phyloP scores from a whole-genome alignment of 2,113 vertebrate genomes.

The Perca flavescens region DNA sequence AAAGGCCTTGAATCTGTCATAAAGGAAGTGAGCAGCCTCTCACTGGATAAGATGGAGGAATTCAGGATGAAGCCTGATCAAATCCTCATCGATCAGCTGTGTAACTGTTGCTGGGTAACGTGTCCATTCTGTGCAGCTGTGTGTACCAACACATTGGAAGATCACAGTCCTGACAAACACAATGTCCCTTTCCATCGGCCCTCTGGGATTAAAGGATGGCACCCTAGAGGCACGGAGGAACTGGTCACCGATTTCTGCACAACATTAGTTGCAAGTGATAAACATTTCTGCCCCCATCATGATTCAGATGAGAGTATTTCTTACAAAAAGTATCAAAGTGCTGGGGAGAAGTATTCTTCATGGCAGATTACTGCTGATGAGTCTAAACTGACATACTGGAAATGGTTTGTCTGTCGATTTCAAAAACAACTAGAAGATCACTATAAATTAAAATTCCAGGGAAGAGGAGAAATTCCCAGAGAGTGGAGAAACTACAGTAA shows the following conservation, averaged over 20 bases:
- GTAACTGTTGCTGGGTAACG: conserved; percentile 74
- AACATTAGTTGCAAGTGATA: conserved; percentile 54
- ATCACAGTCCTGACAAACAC: conserved; percentile 60
- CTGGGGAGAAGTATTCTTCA: conserved; percentile 22
- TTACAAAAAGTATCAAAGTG: conserved; percentile 66
- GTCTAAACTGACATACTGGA: conserved; percentile 82
- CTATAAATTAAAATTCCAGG: conserved; percentile 28
- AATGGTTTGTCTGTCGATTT: conserved; percentile 85
- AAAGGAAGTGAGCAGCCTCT: accelerated
- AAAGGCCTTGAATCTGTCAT: accelerated
- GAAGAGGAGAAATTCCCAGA: background rate
- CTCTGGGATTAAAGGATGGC: background rate
- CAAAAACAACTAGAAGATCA: conserved; percentile 66
- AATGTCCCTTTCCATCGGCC: conserved; percentile 61
- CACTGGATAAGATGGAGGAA: background rate
- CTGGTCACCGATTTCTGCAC: conserved; percentile 55
- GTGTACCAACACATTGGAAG: conserved; percentile 67
- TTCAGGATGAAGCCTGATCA: conserved; percentile 22
- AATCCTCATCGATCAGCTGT: conserved; percentile 68
- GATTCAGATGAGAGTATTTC: background rate
- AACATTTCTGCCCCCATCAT: accelerated
- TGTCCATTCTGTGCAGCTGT: conserved; percentile 78
- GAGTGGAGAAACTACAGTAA: conserved; percentile 37
- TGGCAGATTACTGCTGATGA: conserved; percentile 17
- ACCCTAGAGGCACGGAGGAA: background rate